These are phyloP conservation scores for Apotomis turbidana DNA, from an alignment of 2,888 invertebrate species.

Conservation along the genomic window DNA sequence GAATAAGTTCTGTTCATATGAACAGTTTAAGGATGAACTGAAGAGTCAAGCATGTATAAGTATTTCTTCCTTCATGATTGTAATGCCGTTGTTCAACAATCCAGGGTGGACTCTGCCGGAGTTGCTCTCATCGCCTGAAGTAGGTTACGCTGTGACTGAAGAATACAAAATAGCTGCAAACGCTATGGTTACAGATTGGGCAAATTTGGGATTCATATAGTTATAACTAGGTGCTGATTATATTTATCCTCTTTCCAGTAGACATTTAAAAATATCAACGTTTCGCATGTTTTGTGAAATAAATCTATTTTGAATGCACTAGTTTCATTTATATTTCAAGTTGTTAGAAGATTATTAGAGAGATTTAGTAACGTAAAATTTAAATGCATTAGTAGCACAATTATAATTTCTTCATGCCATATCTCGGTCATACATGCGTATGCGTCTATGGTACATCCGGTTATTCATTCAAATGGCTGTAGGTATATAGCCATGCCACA, in stretches of 20 bases:
- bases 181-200: constrained; percentile 28
- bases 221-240: background rate
- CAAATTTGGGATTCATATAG: constrained; percentile 32
- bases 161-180: constrained; percentile 18
- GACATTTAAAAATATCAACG: too few relatives aligned
- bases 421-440: background rate
- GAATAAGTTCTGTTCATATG: constrained; percentile 31
- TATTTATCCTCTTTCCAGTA: too few relatives aligned
- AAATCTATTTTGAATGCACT: background rate
- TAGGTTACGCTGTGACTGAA: constrained; percentile 6
- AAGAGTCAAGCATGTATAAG: constrained; percentile 9
- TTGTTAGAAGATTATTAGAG: too few relatives aligned
- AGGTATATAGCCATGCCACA: too few relatives aligned
- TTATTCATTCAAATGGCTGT: too few relatives aligned
- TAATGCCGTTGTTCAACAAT: constrained; percentile 16
- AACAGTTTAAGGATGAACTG: constrained; percentile 29
- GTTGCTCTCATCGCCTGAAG: background rate
- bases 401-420: background rate
- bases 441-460: too few relatives aligned
- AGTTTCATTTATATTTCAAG: too few relatives aligned
- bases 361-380: too few relatives aligned
- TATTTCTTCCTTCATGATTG: constrained; percentile 6
- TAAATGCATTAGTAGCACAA: too few relatives aligned
- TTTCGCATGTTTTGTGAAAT: background rate
- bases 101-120: constrained; percentile 8